Evolutionary conservation across 2,113 vertebrate species (phyloP), one percentile per base, ranked within the genome.

Genomic region (Pangasianodon hypophthalmus): DNA sequence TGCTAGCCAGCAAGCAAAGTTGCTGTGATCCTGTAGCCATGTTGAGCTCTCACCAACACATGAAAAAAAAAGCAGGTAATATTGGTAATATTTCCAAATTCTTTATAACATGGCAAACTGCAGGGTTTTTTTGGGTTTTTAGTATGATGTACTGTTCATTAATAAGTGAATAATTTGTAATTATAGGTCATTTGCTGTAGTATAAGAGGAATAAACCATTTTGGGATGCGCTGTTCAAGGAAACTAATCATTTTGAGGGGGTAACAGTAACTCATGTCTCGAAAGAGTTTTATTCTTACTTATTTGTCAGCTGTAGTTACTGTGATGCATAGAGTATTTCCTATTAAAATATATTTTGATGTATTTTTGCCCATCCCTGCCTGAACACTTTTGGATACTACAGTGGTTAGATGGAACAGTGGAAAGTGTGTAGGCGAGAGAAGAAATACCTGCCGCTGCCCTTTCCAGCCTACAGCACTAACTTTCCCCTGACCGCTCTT

Each of bases 361-460:
- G 26, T n/a, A 84, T 14, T 29, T 13, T 37, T 87, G 50, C 21
- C 6, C 6, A 18, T 54, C 13, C 14, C 2, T 75, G 6, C 37
- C 19, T 32, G 16, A 73, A 41, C 0, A 75, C 9, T 26, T 26
- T 48, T 13, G 54, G 81, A 64, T 62, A 5, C 14, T n/a, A 10
- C 24, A 60, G 6, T 26, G 3, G 32, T 58, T 56, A 16, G 19
- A 41, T 80, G 26, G 50, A 44, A 85, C 26, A 24, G 16, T 75
- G 67, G 52, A 89, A 89, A 62, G 26, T 62, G 41, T 37, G 52
- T 46, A 32, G 80, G 67, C 16, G 41, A 60, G 67, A 46, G 87
- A 48, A 82, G 87, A 82, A 82, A 84, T 46, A 19, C 1, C 2
- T 54, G 18, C 21, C 44, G 3, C 26, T 64, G 44, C 10, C 37